A percentile compares a stretch with the other conserved stretches of the same genome.
Evolutionary conservation across 2,888 invertebrate species (phyloP).

Genomic region (Oligia strigilis): DNA sequence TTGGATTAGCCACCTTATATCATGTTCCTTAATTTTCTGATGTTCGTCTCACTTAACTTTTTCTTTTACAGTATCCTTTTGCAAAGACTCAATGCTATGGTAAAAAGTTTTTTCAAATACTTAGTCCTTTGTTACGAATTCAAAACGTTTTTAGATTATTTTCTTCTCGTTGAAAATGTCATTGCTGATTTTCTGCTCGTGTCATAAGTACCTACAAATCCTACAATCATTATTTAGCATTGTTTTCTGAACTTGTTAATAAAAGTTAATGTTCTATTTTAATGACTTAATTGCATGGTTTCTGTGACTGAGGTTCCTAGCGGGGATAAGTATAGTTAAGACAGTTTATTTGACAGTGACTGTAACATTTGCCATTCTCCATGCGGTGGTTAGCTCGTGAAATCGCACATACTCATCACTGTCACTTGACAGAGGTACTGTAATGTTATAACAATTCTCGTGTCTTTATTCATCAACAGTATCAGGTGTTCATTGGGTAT

Average conservation of each 20-base stretch:
- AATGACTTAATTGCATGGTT: conserved; percentile 17
- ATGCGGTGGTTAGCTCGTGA: conserved; percentile 17
- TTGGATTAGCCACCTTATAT: neutral
- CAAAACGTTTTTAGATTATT: neutral
- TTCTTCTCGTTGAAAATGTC: conserved; percentile 7
- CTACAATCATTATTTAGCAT: neutral
- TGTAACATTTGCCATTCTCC: conserved; percentile 10
- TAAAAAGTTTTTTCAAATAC: neutral
- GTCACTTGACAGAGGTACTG: conserved; percentile 46
- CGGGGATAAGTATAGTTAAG: conserved; percentile 1
- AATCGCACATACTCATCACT: conserved; percentile 22
- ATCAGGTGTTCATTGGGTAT: conserved; percentile 66
- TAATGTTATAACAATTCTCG: conserved; percentile 61
- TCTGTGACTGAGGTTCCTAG: conserved; percentile 1
- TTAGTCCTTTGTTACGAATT: neutral
- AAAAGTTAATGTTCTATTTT: conserved; percentile 3
- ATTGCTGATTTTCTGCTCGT: neutral
- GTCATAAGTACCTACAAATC: neutral
- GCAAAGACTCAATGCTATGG: no score
- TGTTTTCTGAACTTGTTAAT: conserved; percentile 4
- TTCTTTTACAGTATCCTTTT: neutral
- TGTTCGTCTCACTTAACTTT: neutral
- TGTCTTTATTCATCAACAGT: conserved; percentile 64
- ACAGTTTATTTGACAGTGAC: conserved; percentile 2
- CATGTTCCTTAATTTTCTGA: neutral